These are phyloP conservation scores for Dendroctonus valens DNA, from an alignment of 1,140 invertebrate species.

Conservation along the genomic window DNA sequence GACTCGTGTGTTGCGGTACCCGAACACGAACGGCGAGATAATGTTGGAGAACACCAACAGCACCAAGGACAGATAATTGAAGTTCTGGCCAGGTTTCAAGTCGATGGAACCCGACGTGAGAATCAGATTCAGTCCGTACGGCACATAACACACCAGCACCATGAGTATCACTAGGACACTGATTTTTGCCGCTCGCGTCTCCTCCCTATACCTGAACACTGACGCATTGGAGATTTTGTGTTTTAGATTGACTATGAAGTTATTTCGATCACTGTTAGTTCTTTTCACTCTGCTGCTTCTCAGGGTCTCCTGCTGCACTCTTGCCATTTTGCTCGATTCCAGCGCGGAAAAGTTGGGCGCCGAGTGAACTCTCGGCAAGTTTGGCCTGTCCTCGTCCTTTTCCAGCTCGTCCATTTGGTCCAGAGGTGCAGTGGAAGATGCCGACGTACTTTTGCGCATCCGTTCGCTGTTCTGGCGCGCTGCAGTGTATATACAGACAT, in stretches of 20 bases:
- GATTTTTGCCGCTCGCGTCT: slow-evolving; percentile 76
- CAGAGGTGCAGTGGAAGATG: slow-evolving; percentile 33
- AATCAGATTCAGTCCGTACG: slow-evolving; percentile 60
- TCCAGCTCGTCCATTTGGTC: slow-evolving; percentile 25
- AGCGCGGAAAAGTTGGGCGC: slow-evolving; percentile 44
- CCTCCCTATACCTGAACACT: slow-evolving; percentile 78
- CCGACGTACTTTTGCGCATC: slow-evolving; percentile 56
- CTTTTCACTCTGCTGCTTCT: slow-evolving; percentile 38
- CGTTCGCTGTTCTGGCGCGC: slow-evolving; percentile 68
- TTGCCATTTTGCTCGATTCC: slow-evolving; percentile 17
- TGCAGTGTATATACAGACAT: slow-evolving; percentile 69
- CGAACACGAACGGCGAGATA: slow-evolving; percentile 74
- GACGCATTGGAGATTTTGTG: slow-evolving; percentile 79
- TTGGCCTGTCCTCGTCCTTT: background rate
- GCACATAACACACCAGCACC: slow-evolving; percentile 69
- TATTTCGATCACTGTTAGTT: slow-evolving; percentile 49
- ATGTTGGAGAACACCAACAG: slow-evolving; percentile 67
- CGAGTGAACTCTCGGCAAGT: slow-evolving; percentile 45
- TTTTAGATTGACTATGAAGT: slow-evolving; percentile 68
- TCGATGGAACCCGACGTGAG: slow-evolving; percentile 49
- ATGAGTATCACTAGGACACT: slow-evolving; percentile 72
- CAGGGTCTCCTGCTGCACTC: slow-evolving; percentile 2
- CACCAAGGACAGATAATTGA: slow-evolving; percentile 59
- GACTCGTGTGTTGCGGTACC: slow-evolving; percentile 72
- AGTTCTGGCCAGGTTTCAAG: slow-evolving; percentile 49